Evolutionary conservation across 2,113 vertebrate species (phyloP).

Genomic region (Gallinago jamesoni): DNA sequence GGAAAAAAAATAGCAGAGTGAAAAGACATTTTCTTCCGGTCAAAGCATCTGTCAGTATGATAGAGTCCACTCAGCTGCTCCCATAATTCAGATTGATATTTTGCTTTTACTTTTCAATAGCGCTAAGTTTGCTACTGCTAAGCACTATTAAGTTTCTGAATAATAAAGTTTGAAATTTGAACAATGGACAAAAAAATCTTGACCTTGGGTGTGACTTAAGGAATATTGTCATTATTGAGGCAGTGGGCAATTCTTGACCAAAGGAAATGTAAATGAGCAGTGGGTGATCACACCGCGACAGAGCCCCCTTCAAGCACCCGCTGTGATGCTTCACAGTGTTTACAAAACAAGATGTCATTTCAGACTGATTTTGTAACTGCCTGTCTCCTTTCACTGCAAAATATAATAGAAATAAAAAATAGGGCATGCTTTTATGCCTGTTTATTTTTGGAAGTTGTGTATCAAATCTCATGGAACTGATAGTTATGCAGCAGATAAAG

Average conservation of each 20-base stretch:
- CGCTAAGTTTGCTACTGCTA: neutral
- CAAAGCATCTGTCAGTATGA: neutral
- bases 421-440: neutral
- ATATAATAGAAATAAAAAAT: neutral
- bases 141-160: neutral
- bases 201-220: neutral
- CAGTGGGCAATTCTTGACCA: neutral
- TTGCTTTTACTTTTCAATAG: neutral
- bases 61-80: neutral
- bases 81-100: neutral
- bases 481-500: neutral
- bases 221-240: neutral
- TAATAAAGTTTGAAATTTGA: neutral
- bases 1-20: too few species aligned
- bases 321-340: neutral
- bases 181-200: neutral
- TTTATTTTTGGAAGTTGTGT: neutral
- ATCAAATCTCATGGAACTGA: neutral
- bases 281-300: accelerated
- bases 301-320: neutral
- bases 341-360: neutral
- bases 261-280: neutral
- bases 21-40: neutral
- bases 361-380: neutral
- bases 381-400: neutral